Conservation (phyloP, 2,888 invertebrate species). For the Caenorhabditis panamensis region DNA sequence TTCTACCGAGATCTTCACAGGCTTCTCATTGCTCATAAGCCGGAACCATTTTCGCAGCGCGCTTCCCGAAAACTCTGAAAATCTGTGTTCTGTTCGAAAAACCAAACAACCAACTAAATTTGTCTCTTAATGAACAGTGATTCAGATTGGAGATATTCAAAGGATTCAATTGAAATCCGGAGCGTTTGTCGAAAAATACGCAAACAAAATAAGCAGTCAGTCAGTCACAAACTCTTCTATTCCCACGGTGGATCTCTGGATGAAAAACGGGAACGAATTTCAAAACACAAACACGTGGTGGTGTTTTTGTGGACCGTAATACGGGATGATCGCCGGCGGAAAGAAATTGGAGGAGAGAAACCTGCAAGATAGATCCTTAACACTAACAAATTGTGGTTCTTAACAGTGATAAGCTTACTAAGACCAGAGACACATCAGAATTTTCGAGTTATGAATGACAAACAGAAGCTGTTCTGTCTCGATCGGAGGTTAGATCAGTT, state of each 20-base stretch:
- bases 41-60: neutral
- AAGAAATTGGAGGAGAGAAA: neutral
- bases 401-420: no score
- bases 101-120: slow-evolving; percentile 6
- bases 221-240: neutral
- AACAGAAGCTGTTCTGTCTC: no score
- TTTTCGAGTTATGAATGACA: no score
- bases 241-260: neutral
- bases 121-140: neutral
- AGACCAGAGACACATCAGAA: no score
- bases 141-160: neutral
- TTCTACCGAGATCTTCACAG: neutral
- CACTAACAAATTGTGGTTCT: no score
- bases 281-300: slow-evolving; percentile 7
- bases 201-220: neutral
- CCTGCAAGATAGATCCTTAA: neutral
- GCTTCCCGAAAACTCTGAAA: neutral
- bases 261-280: neutral
- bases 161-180: neutral
- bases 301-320: neutral
- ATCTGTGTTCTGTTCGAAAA: neutral
- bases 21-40: neutral
- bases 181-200: neutral
- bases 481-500: no score
- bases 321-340: neutral